phyloP scores from a whole-genome alignment of 2,797 vertebrate species.

The Amblyopsis hoosieri region DNA sequence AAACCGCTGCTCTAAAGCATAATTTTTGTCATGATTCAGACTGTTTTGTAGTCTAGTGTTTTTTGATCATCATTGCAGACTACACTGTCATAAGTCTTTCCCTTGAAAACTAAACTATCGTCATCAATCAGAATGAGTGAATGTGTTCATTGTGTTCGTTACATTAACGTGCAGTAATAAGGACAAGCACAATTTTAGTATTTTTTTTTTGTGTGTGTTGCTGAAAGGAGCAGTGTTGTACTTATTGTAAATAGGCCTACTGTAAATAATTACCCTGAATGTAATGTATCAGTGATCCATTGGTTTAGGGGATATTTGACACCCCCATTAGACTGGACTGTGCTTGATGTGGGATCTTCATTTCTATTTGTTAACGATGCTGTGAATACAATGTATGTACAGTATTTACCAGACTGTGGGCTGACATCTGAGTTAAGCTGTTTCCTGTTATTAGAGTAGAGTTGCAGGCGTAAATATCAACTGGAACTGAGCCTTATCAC shows the following conservation, averaged over 20 bases:
- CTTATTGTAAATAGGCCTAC: conserved; percentile 59
- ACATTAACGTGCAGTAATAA: conserved; percentile 64
- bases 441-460: conserved; percentile 70
- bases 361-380: conserved; percentile 52
- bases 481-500: conserved; percentile 63
- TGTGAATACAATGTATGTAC: conserved; percentile 75
- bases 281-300: conserved; percentile 46
- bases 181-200: conserved; percentile 73
- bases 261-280: conserved; percentile 73
- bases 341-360: conserved; percentile 49
- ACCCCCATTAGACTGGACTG: conserved; percentile 45
- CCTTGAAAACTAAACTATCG: conserved; percentile 47
- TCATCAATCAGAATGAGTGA: conserved; percentile 51
- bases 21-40: conserved; percentile 18
- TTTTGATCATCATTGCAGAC: conserved; percentile 47
- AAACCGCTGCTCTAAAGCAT: conserved; percentile 4
- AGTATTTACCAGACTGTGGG: conserved; percentile 69
- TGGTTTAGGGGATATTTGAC: conserved; percentile 25
- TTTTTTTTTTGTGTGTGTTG: conserved; percentile 43
- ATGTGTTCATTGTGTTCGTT: conserved; percentile 57
- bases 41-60: conserved; percentile 39
- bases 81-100: conserved; percentile 64
- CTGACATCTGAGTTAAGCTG: conserved; percentile 58
- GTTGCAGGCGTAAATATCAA: conserved; percentile 57
- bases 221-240: conserved; percentile 63